Base-by-base conservation (phyloP, 2,113 vertebrate genomes). In the Periophthalmus modestus region DNA sequence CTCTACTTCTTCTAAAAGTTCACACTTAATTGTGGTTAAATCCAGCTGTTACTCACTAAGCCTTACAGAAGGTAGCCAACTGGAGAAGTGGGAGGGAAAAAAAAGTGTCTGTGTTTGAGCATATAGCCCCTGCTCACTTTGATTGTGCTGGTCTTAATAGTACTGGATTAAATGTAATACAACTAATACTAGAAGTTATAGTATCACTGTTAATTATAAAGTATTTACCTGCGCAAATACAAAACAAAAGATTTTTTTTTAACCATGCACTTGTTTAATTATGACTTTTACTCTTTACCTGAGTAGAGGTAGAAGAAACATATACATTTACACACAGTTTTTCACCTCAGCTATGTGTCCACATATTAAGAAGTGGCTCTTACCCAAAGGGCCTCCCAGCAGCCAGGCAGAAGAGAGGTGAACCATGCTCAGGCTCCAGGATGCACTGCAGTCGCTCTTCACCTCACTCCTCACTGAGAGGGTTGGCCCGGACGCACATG, bases 311-410 rank as follows among this genome's bases (percentile, higher is more conserved):
- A 50, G 48, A 50, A 50, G 48, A 52, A 18, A 52, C 48, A 7
- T 52, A 52, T 2, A 7, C 16, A 18, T 52, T 52, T 43, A 19
- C 54, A 19, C 54, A 57, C n/a, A 19, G 7, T 57, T 24, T 61
- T 33, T 24, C 59, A 62, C 16, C 58, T 33, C 15, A 34, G 59
- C 12, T 61, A 33, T 23, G 18, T 12, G 55, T 23, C 68, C 58
- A 69, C 13, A 72, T 12, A 67, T 4, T 33, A 52, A 1, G 47
- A 52, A 16, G 66, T 68, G 46, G 71, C 4, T 78, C 90, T 92
- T 89, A 92, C 90, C 85, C 33, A 85, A 28, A 69, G 86, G 77
- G 82, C 80, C 87, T 85, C 83, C 88, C 77, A 91, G 81, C 75
- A 91, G 76, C 82, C 75, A 86, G 83, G 72, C 71, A 78, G 86